phyloP scores from a whole-genome alignment of 2,113 vertebrate species.

The Lethenteron camtschaticum region DNA sequence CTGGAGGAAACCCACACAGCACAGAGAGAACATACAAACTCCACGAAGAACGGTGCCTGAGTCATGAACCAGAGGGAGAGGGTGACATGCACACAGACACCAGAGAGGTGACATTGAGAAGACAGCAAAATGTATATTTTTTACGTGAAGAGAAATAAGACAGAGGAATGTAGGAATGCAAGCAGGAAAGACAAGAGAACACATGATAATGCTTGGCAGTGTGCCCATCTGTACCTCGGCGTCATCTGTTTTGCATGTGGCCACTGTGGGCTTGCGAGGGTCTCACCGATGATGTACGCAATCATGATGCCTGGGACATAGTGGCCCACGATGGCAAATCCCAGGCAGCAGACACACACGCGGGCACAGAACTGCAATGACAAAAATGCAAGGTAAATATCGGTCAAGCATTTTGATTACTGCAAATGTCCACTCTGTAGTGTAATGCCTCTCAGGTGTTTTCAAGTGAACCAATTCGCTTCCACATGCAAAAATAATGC shows the following conservation, averaged over 20 bases:
- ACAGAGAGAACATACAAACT: too few relatives aligned
- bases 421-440: too few relatives aligned
- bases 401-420: too few relatives aligned
- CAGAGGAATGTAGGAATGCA: too few relatives aligned
- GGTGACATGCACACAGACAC: too few relatives aligned
- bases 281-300: conserved; percentile 89
- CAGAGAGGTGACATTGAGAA: background rate
- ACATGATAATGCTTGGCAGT: background rate
- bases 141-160: background rate
- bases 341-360: conserved; percentile 55
- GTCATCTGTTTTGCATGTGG: background rate
- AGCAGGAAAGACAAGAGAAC: background rate
- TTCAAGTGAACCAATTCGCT: too few relatives aligned
- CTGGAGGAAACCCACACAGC: too few relatives aligned
- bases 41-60: too few relatives aligned
- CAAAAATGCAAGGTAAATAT: too few relatives aligned
- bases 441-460: too few relatives aligned
- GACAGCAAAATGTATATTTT: background rate
- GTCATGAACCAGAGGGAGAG: too few relatives aligned
- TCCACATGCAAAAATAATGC: too few relatives aligned
- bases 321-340: conserved; percentile 57
- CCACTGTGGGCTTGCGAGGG: conserved; percentile 9
- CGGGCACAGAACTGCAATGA: conserved; percentile 56
- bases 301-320: conserved; percentile 98
- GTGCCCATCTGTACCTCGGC: background rate